Conservation (phyloP, 2,113 vertebrate genomes). For the Budorcas taxicolor region DNA sequence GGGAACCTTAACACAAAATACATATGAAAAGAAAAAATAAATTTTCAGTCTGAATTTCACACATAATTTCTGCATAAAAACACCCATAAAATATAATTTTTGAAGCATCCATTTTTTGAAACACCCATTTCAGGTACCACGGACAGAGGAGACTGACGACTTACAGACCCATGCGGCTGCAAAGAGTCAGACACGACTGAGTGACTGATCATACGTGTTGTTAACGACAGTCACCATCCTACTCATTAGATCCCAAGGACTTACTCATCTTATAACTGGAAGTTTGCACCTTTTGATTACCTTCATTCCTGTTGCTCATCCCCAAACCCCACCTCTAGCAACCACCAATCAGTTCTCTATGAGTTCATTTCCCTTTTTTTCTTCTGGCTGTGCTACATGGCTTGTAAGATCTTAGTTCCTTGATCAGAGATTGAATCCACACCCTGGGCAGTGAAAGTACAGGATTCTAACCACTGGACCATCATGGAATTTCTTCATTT, state of each 20-base stretch:
- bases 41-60: constrained; percentile 15
- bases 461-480: neutral
- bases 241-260: neutral
- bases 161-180: neutral
- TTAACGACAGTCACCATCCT: neutral
- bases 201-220: neutral
- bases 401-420: neutral
- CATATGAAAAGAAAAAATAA: neutral
- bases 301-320: neutral
- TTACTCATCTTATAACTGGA: neutral
- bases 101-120: neutral
- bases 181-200: neutral
- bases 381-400: neutral
- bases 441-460: neutral
- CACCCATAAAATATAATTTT: neutral
- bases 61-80: constrained; percentile 4
- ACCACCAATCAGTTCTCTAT: neutral
- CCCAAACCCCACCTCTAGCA: neutral
- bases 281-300: neutral
- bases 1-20: constrained; percentile 69
- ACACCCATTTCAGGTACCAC: neutral
- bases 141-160: neutral
- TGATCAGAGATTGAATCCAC: neutral
- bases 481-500: neutral
- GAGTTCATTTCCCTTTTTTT: neutral